phyloP scores from a whole-genome alignment of 2,797 vertebrate genomes.

The Psittacula derbiana region DNA sequence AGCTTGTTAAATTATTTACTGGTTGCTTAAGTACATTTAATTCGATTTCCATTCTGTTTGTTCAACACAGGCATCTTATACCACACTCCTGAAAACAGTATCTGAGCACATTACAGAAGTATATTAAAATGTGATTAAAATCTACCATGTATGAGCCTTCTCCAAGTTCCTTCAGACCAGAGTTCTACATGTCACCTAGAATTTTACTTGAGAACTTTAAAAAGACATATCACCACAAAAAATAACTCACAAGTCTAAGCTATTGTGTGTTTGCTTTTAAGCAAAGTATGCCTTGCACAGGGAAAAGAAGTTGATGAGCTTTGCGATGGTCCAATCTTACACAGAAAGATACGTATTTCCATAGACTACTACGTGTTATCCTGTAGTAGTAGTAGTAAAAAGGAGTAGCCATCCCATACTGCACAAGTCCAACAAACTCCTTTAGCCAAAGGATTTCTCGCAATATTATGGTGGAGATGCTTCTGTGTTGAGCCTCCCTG shows the following conservation, averaged over 20 bases:
- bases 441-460: neutral
- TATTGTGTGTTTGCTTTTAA: neutral
- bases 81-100: neutral
- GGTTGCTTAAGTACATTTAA: neutral
- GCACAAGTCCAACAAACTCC: neutral
- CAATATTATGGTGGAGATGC: rapidly evolving
- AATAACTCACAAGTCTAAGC: neutral
- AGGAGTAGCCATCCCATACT: neutral
- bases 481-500: neutral
- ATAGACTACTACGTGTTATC: rapidly evolving
- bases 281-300: neutral
- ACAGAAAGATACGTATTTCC: neutral
- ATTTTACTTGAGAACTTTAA: neutral
- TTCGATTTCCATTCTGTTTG: neutral
- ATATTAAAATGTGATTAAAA: neutral
- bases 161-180: neutral
- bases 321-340: neutral
- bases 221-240: neutral
- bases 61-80: neutral
- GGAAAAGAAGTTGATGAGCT: neutral
- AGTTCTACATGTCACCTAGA: neutral
- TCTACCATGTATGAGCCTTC: neutral
- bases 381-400: too few relatives aligned
- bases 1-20: neutral
- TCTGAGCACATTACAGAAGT: neutral